Evolutionary conservation across 2,113 vertebrate genomes (phyloP).

Genomic region (Amblyopsis rosae): DNA sequence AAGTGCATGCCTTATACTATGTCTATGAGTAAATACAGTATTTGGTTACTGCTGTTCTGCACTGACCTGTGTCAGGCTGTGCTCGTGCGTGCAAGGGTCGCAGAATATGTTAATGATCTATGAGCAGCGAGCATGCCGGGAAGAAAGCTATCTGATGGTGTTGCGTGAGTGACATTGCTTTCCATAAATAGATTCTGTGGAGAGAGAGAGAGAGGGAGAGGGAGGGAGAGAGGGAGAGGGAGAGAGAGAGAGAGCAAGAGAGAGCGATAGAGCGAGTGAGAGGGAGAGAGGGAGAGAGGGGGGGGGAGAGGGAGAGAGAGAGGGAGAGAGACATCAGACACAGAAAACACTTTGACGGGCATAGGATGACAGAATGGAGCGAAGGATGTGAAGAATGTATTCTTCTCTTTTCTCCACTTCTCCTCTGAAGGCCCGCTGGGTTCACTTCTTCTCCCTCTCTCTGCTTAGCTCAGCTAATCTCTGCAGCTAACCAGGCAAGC

Average conservation of each 20-base stretch:
- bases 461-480: constrained; percentile 39
- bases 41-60: constrained; percentile 23
- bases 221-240: constrained; percentile 6
- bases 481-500: constrained; percentile 21
- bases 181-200: constrained; percentile 76
- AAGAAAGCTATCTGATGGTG: constrained; percentile 74
- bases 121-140: constrained; percentile 68
- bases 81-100: constrained; percentile 40
- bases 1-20: not conserved
- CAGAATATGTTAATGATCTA: constrained; percentile 74
- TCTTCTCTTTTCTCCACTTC: constrained; percentile 5
- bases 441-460: not conserved
- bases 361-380: not conserved
- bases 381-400: constrained; percentile 6
- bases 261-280: too few species aligned
- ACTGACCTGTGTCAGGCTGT: constrained; percentile 21
- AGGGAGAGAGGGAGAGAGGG: constrained; percentile 36
- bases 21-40: constrained; percentile 22
- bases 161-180: constrained; percentile 78
- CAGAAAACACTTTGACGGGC: constrained; percentile 18
- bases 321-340: constrained; percentile 1
- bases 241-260: constrained; percentile 41
- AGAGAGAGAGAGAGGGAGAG: constrained; percentile 31
- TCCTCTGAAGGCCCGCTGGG: constrained; percentile 10
- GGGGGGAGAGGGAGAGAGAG: constrained; percentile 24